Evolutionary conservation across 1,140 invertebrate species (phyloP).

Genomic region (Drosophila ohnishii): DNA sequence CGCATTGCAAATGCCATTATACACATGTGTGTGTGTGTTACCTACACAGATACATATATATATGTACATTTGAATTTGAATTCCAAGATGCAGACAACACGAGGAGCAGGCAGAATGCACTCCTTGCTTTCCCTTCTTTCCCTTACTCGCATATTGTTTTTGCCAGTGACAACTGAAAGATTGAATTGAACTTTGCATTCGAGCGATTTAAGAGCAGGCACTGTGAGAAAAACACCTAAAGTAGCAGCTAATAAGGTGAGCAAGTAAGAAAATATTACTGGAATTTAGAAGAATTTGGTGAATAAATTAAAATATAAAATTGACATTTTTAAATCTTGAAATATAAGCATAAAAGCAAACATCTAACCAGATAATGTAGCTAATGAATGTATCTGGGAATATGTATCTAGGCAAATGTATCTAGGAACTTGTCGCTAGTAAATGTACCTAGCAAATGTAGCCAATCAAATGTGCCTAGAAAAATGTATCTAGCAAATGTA

Average conservation of each 20-base stretch:
- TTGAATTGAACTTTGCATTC: slow-evolving; percentile 77
- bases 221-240: not conserved
- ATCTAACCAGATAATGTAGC: not conserved
- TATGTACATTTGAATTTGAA: slow-evolving; percentile 26
- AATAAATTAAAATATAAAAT: not conserved
- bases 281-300: not conserved
- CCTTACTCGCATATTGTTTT: slow-evolving; percentile 62
- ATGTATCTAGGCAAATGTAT: too few relatives aligned
- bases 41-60: not conserved
- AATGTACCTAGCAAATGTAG: too few relatives aligned
- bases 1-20: slow-evolving; percentile 56
- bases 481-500: not conserved
- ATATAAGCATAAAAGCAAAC: not conserved
- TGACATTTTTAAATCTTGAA: not conserved
- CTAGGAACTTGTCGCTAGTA: too few relatives aligned
- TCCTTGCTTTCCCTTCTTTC: slow-evolving; percentile 13
- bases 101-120: slow-evolving; percentile 24
- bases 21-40: not conserved
- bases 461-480: too few relatives aligned
- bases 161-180: slow-evolving; percentile 77
- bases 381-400: not conserved
- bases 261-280: too few relatives aligned
- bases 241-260: not conserved
- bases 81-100: slow-evolving; percentile 51
- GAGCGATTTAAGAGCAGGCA: slow-evolving; percentile 26